Base-by-base conservation (phyloP, 30 jellyfish, hydroid and myxozoan species). In the Pseudorhiza aurosa region DNA sequence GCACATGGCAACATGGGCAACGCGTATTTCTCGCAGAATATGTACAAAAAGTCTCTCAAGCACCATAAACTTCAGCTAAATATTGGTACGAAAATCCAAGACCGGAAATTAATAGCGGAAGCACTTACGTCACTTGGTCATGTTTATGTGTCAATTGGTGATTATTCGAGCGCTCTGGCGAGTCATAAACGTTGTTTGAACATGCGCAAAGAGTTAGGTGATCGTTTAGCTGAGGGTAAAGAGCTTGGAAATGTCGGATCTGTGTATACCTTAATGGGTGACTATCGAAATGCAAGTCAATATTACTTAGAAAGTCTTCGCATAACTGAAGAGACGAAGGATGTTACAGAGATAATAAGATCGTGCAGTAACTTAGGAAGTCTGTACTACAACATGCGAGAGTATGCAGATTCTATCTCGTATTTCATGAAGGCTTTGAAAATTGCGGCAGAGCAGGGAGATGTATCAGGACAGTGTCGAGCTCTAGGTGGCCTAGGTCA, bases 1-100 rank as follows among this genome's bases (percentile, higher is more conserved):
- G 97, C 93, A n/a, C 99, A 93, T 50, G 97, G 99, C 27, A 93
- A 93, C 80, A 78, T 93, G 0, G 99, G 99, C 12, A 86, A 77
- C 58, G 95, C 99, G 12, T 93, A 81, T 44, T 87, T 60, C 63
- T 87, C 96, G 5, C 96, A 76, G 63, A 83, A 87, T 47, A 72
- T 64, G 90, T 81, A 70, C 83, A 57, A 74, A 18, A 96, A 93
- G 55, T 96, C 99, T 15, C 24, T 70, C 37, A 85, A 93, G 15
- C 99, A 93, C 58, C 93, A 93, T 30, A 73, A 73, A 69, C 46
- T 75, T 51, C 97, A 93, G 59, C 75, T 86, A 44, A 91, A 81
- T 36, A 65, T 93, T 27, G 96, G 97, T 1, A 73, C 70, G 8
- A 49, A 65, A 15, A 19, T 55, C 36, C 79, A 93, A 49, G 97